Conservation (phyloP, 2,888 invertebrate species). For the Tipula helvola region DNA sequence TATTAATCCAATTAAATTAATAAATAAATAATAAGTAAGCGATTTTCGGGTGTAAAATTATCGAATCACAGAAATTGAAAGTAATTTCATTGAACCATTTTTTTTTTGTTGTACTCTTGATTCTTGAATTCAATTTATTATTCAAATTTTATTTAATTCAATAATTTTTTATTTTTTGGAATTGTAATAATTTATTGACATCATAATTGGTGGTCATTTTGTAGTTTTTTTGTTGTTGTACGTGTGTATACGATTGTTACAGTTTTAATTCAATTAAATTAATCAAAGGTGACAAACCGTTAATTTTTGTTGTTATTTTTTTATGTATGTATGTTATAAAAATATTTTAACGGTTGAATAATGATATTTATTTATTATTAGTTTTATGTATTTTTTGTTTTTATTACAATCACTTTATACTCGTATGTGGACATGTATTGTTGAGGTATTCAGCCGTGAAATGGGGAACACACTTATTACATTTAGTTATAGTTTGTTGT, state of each 20-base stretch:
- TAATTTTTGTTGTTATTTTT: neutral
- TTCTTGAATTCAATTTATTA: neutral
- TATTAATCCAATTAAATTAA: neutral
- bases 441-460: neutral
- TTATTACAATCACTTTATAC: neutral
- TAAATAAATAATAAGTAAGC: neutral
- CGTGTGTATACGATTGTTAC: neutral
- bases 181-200: neutral
- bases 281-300: neutral
- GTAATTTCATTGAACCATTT: neutral
- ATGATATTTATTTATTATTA: neutral
- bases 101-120: neutral
- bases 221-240: neutral
- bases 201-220: conserved; percentile 4
- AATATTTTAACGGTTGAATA: neutral
- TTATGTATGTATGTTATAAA: neutral
- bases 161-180: neutral
- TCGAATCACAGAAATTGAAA: neutral
- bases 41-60: neutral
- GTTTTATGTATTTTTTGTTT: neutral
- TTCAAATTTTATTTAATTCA: neutral
- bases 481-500: neutral
- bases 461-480: neutral
- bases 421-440: neutral
- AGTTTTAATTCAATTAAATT: neutral